These are phyloP conservation scores for Calonectris borealis DNA, from an alignment of 2,113 vertebrate species.

Conservation along the genomic window DNA sequence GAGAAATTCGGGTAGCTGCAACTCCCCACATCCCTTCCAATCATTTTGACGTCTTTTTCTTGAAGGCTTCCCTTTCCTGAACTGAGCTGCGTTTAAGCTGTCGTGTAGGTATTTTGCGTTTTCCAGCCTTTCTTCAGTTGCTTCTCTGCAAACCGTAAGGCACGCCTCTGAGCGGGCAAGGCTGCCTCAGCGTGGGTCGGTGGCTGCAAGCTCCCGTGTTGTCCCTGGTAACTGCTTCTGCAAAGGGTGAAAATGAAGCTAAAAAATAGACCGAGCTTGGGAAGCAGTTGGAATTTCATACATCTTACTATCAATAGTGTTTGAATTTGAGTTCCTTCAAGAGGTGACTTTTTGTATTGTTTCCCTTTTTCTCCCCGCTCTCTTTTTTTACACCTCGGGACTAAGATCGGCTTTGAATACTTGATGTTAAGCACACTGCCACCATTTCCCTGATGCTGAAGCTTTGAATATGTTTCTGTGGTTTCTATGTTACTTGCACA, in stretches of 20 bases:
- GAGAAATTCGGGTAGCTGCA: not conserved
- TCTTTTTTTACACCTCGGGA: not conserved
- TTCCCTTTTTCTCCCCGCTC: not conserved
- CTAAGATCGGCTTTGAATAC: not conserved
- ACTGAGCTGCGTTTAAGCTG: not conserved
- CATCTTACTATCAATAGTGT: not conserved
- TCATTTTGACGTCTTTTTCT: not conserved
- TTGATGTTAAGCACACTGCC: not conserved
- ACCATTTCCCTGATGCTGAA: not conserved
- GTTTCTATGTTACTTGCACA: slow-evolving; percentile 1
- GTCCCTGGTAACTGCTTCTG: not conserved
- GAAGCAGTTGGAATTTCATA: not conserved
- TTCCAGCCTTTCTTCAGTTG: slow-evolving; percentile 2
- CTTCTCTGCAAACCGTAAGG: not conserved
- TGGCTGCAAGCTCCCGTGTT: not conserved
- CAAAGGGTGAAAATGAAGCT: not conserved
- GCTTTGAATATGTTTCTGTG: not conserved
- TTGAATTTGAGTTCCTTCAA: not conserved
- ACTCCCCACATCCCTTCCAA: not conserved
- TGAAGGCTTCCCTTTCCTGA: not conserved
- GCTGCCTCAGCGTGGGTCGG: not conserved
- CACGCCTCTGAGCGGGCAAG: not conserved
- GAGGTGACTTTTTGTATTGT: not conserved
- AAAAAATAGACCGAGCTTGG: not conserved
- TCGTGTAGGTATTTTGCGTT: not conserved